Percentiles rank a stretch among this genome's conserved stretches.
phyloP scores from a whole-genome alignment of 2,113 vertebrate genomes.

The Elgaria multicarinata region DNA sequence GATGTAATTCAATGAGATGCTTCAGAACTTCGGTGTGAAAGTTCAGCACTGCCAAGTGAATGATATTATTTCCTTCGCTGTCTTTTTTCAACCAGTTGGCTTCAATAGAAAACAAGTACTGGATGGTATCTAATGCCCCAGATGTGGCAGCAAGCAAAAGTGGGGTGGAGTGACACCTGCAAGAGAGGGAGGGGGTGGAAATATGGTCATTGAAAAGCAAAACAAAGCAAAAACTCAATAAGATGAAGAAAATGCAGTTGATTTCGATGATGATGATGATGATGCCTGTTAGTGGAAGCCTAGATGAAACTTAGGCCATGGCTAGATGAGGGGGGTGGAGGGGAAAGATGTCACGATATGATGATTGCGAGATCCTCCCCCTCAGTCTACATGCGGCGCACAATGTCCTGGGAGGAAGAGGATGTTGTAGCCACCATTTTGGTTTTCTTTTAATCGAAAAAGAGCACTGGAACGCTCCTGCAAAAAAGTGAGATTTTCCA shows the following conservation, averaged over 20 bases:
- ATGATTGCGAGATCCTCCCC: no score
- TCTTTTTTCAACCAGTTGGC: slow-evolving; percentile 78
- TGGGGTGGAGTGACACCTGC: slow-evolving; percentile 76
- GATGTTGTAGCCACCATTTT: no score
- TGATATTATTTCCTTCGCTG: slow-evolving; percentile 77
- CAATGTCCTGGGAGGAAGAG: no score
- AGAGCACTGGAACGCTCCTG: no score
- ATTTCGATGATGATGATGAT: no score
- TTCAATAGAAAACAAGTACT: slow-evolving; percentile 75
- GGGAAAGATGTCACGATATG: no score
- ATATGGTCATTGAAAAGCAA: neutral
- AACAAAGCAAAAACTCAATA: neutral
- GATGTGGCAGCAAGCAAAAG: slow-evolving; percentile 78
- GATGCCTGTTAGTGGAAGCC: neutral
- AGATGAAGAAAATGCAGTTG: neutral
- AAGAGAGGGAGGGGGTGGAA: neutral
- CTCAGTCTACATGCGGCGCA: no score
- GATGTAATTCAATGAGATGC: slow-evolving; percentile 71
- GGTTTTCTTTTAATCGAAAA: no score
- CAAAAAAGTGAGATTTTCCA: no score
- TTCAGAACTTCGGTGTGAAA: slow-evolving; percentile 79
- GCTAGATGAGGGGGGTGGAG: no score
- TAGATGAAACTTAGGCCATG: no score
- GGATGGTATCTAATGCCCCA: slow-evolving; percentile 77
- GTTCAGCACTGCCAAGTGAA: slow-evolving; percentile 78